Percentiles rank a stretch among this genome's conserved stretches.
Conservation (phyloP, 2,797 vertebrate genomes). For the Melanotaenia nigrans region DNA sequence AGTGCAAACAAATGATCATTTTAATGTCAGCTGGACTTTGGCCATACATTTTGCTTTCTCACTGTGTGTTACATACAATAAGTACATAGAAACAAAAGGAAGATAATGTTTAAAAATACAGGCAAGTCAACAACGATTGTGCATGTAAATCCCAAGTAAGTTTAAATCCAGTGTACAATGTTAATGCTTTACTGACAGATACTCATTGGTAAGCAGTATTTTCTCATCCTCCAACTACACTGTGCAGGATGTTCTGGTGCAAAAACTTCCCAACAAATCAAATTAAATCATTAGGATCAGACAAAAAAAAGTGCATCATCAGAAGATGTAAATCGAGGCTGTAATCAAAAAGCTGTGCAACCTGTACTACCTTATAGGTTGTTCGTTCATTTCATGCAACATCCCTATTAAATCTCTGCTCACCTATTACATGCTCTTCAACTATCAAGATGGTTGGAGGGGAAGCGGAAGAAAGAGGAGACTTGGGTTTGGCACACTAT, state of each 20-base stretch:
- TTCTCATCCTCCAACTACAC: background rate
- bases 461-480: no score
- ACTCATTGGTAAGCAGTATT: no score
- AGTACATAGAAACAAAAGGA: background rate
- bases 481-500: no score
- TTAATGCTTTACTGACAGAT: background rate
- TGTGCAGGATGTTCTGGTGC: no score
- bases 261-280: no score
- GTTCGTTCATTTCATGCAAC: background rate
- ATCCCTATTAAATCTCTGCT: background rate
- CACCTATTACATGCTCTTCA: no score
- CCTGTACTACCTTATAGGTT: background rate
- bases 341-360: background rate
- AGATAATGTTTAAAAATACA: background rate
- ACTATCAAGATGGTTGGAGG: no score
- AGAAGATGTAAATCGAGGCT: background rate
- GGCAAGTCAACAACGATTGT: background rate
- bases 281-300: background rate
- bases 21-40: no score
- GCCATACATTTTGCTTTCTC: no score
- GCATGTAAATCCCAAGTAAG: background rate
- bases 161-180: background rate
- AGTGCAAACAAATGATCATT: constrained; percentile 3
- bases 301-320: background rate
- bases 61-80: no score